A percentile compares a stretch with the other conserved stretches of the same genome.
phyloP scores from a whole-genome alignment of 2,113 vertebrate genomes.

The Brachirus orientalis region DNA sequence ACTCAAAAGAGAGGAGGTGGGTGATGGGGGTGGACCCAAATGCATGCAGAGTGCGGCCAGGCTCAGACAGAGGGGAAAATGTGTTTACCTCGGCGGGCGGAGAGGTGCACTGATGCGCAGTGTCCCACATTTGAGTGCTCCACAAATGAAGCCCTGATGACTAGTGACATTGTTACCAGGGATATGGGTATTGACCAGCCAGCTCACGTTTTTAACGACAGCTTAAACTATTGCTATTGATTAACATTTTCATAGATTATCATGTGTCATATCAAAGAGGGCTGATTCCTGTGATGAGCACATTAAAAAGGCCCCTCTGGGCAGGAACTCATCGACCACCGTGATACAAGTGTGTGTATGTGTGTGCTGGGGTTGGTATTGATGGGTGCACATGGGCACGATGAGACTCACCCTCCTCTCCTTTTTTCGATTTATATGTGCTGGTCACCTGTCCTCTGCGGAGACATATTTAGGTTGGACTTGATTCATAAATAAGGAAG shows the following conservation, averaged over 20 bases:
- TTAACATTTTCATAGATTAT: constrained; percentile 99
- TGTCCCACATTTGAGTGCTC: constrained; percentile 98
- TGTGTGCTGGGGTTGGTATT: constrained; percentile 62
- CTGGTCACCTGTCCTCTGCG: constrained; percentile 91
- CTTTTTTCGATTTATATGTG: constrained; percentile 72
- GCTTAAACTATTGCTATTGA: constrained; percentile 99
- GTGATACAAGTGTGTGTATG: constrained; percentile 60
- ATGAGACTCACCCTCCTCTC: constrained; percentile 52
- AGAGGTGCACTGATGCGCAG: constrained; percentile 91
- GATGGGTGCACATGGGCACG: constrained; percentile 64
- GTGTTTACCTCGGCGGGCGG: constrained; percentile 93
- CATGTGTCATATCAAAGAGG: constrained; percentile 98
- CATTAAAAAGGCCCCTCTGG: constrained; percentile 89
- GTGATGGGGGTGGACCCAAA: constrained; percentile 79
- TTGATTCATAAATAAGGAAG: constrained; percentile 93
- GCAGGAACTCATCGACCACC: constrained; percentile 84
- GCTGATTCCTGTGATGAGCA: constrained; percentile 89
- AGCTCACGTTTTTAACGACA: constrained; percentile 90
- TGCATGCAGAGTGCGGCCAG: constrained; percentile 90
- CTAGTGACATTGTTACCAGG: constrained; percentile 96
- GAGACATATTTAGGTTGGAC: constrained; percentile 92
- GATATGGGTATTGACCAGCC: constrained; percentile 97
- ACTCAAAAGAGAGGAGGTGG: constrained; percentile 89
- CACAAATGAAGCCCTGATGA: constrained; percentile 95
- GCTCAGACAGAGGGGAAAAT: constrained; percentile 96